These are phyloP conservation scores for Agrochola circellaris DNA, from an alignment of 2,888 invertebrate species.

Conservation along the genomic window DNA sequence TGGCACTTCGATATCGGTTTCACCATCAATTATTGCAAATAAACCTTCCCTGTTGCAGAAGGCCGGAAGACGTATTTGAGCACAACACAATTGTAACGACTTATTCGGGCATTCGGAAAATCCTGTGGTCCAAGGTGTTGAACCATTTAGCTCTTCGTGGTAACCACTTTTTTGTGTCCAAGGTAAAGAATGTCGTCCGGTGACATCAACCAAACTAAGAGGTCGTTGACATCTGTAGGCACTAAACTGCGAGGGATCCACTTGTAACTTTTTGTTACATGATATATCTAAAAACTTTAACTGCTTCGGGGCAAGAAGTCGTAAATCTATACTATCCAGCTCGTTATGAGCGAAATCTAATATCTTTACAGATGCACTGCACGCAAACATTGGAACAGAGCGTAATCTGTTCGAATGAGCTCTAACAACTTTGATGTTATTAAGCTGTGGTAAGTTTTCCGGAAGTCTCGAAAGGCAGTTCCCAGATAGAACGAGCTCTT, in stretches of 20 bases:
- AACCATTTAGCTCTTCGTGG: conserved; percentile 89
- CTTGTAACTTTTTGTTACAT: conserved; percentile 95
- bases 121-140: conserved; percentile 94
- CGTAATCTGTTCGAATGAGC: conserved; percentile 95
- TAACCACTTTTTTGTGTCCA: conserved; percentile 88
- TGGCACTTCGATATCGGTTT: conserved; percentile 93
- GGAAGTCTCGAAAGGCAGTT: conserved; percentile 94
- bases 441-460: conserved; percentile 93
- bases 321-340: conserved; percentile 94
- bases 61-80: conserved; percentile 94
- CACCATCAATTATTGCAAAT: conserved; percentile 96
- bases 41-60: conserved; percentile 95
- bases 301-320: conserved; percentile 94
- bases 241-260: conserved; percentile 95
- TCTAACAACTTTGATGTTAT: conserved; percentile 93
- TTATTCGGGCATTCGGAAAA: conserved; percentile 96
- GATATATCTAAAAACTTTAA: conserved; percentile 96
- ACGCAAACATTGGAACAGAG: conserved; percentile 94
- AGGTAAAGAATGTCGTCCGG: conserved; percentile 94
- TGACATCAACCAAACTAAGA: conserved; percentile 95
- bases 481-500: conserved; percentile 95
- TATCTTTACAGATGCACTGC: conserved; percentile 93
- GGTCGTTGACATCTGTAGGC: conserved; percentile 95
- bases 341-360: conserved; percentile 96
- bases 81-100: conserved; percentile 93